These are phyloP conservation scores for Salvelinus alpinus DNA, from an alignment of 2,113 vertebrate genomes.

Conservation along the genomic window DNA sequence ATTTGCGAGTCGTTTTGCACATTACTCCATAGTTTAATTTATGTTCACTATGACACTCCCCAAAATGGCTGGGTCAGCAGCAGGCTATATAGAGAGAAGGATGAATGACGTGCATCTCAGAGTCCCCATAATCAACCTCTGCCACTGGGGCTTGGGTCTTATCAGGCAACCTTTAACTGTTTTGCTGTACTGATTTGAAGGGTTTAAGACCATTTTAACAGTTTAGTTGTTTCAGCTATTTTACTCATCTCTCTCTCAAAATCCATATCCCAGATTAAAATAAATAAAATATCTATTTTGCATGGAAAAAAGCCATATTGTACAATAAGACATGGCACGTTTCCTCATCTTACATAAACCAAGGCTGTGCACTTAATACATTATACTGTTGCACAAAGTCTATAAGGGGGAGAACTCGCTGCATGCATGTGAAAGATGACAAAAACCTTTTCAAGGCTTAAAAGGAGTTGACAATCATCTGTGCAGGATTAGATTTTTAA, in stretches of 20 bases:
- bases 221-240: neutral
- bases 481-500: slow-evolving; percentile 62
- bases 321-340: too few relatives aligned
- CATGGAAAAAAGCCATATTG: too few relatives aligned
- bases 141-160: neutral
- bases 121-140: neutral
- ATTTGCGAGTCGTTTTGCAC: neutral
- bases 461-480: slow-evolving; percentile 41
- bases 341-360: neutral
- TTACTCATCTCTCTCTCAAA: too few relatives aligned
- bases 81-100: too few relatives aligned
- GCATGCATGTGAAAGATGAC: slow-evolving; percentile 45
- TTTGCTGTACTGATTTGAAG: neutral
- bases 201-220: neutral
- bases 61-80: neutral
- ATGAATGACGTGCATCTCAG: too few relatives aligned
- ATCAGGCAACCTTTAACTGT: neutral
- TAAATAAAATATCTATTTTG: too few relatives aligned
- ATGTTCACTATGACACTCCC: neutral
- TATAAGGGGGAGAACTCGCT: neutral
- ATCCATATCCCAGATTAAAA: too few relatives aligned
- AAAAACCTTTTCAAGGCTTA: slow-evolving; percentile 37
- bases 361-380: neutral
- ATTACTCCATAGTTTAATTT: neutral
- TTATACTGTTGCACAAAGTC: neutral